These are phyloP conservation scores for Octopus sinensis DNA, from an alignment of 1,140 invertebrate genomes.

Conservation along the genomic window DNA sequence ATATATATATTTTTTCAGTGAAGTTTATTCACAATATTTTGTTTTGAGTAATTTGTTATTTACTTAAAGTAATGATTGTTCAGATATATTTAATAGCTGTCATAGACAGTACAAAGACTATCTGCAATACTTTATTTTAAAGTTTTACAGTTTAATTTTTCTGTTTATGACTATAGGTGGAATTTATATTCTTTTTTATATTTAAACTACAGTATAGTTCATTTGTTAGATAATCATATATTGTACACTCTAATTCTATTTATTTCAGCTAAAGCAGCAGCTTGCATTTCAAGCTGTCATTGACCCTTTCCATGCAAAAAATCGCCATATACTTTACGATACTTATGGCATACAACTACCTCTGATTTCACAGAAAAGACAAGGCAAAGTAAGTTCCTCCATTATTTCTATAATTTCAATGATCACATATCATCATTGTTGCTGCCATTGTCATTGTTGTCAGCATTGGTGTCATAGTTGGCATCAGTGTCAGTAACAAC, in stretches of 20 bases:
- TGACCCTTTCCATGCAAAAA: constrained; percentile 52
- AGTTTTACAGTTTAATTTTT: neutral
- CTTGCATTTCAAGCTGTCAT: constrained; percentile 41
- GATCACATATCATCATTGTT: too few relatives aligned
- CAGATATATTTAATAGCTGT: neutral
- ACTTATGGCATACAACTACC: constrained; percentile 56
- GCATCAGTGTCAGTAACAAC: too few relatives aligned
- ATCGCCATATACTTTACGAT: constrained; percentile 49
- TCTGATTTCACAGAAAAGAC: constrained; percentile 44
- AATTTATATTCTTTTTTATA: neutral
- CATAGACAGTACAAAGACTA: neutral
- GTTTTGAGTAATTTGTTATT: too few relatives aligned
- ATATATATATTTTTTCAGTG: too few relatives aligned
- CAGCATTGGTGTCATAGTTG: too few relatives aligned
- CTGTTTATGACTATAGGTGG: neutral
- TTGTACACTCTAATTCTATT: neutral
- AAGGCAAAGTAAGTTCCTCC: constrained; percentile 33
- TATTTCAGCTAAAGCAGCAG: constrained; percentile 29
- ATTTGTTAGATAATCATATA: neutral
- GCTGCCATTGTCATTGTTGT: too few relatives aligned
- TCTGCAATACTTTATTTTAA: neutral
- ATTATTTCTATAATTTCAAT: too few relatives aligned
- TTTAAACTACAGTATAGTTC: neutral
- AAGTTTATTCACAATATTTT: too few relatives aligned
- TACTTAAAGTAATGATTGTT: neutral